These are phyloP conservation scores for Pheosia gnoma DNA, from an alignment of 2,888 invertebrate genomes.

Conservation along the genomic window DNA sequence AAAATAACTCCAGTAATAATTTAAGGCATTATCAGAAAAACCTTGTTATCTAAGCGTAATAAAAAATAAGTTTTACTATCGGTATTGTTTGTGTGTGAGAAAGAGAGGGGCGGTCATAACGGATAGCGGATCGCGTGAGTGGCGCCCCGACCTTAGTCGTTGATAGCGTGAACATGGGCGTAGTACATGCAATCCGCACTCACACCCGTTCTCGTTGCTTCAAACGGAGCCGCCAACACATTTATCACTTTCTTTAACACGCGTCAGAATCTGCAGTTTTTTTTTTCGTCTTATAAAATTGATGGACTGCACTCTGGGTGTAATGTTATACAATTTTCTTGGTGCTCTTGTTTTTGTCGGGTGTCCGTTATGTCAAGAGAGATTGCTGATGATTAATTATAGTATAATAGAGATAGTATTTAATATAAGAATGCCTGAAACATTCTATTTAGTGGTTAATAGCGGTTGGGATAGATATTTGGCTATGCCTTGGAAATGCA, in stretches of 20 bases:
- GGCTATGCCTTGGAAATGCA: too few relatives aligned
- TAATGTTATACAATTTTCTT: background rate
- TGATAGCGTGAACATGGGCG: slow-evolving; percentile 41
- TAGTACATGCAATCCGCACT: slow-evolving; percentile 46
- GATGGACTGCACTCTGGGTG: slow-evolving; percentile 1
- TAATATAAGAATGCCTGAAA: too few relatives aligned
- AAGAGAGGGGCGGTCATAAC: slow-evolving; percentile 35
- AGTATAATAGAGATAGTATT: too few relatives aligned
- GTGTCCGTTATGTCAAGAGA: background rate
- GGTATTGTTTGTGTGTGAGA: slow-evolving; percentile 20
- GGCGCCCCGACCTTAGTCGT: slow-evolving; percentile 24
- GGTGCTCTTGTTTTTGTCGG: background rate
- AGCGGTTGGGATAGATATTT: too few relatives aligned
- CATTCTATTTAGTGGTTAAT: too few relatives aligned
- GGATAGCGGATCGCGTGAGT: slow-evolving; percentile 42
- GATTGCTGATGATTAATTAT: background rate
- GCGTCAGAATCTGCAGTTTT: slow-evolving; percentile 28
- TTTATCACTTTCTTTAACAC: slow-evolving; percentile 51
- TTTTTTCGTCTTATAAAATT: slow-evolving; percentile 11
- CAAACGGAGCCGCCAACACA: slow-evolving; percentile 39
- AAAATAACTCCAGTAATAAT: background rate
- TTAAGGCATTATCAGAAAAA: slow-evolving; percentile 24
- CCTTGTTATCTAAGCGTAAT: slow-evolving; percentile 28
- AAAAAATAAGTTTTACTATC: slow-evolving; percentile 26
- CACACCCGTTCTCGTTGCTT: slow-evolving; percentile 41